Evolutionary conservation across 2,113 vertebrate species (phyloP), one percentile per base, ranked within the genome.

Genomic region (Drymodes brunneopygia): DNA sequence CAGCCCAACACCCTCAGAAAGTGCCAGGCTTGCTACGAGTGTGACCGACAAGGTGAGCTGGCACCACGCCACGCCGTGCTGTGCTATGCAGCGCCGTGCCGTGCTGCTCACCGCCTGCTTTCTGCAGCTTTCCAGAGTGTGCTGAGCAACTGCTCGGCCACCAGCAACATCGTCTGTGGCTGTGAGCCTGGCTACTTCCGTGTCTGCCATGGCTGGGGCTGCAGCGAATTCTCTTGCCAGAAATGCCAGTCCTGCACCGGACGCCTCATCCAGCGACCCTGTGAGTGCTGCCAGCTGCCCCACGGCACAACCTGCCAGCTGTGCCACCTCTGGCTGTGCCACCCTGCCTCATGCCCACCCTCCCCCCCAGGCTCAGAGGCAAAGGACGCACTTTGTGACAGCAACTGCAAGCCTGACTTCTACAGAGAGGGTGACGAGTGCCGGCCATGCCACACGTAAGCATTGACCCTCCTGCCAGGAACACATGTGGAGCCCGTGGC

Each of bases 41-140:
- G 97, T 61, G 92, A 93, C 97, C 98, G 78, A 65, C 96, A 91
- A 86, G 98, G 99, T 99, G 92, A 97, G 95, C 53, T 3, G 65
- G 45, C 19, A 7, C 11, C 14, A 3, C 25, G 8, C 17, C 10
- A 1, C 6, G 7, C 60, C 0, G 3, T 4, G 20, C 48, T 3
- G 44, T 36, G 27, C 15, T 3, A 0, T 4, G 23, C 56, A 7
- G 40, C 0, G 1, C 10, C 0, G 20, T 50, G 51, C 67, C 2
- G 0, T 17, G 36, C 60, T 5, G 3, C 81, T 94, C 91, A 86
- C 67, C 2, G 0, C 38, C 60, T 6, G 5, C 50, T 66, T 51
- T 51, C 57, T 29, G n/a, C 93, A 98, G 97, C 69, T n/a, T 93
- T 60, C 36, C 97, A 98, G 92, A 91, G 60, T 0, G 93, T 70